Percentiles rank a stretch among this genome's conserved stretches.
Evolutionary conservation across 2,797 vertebrate genomes (phyloP).

Genomic region (Leptatherina wallacei): DNA sequence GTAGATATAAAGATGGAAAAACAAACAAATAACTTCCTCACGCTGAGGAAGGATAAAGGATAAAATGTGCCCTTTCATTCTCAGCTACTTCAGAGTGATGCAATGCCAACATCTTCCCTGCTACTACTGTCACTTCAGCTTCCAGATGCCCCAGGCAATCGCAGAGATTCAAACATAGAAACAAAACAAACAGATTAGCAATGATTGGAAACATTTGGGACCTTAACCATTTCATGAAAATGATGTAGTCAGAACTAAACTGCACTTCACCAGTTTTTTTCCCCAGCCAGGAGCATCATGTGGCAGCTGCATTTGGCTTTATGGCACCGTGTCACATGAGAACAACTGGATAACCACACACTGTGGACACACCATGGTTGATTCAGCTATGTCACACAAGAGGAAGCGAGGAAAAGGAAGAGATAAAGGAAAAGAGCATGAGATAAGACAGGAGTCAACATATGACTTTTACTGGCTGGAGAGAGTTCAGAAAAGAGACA

Average conservation of each 20-base stretch:
- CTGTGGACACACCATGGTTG: no score
- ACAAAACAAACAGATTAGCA: background rate
- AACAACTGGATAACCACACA: no score
- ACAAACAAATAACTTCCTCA: background rate
- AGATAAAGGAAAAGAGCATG: no score
- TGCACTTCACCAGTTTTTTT: no score
- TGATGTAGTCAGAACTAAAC: background rate
- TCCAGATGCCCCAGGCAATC: conserved; percentile 15
- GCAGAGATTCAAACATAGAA: background rate
- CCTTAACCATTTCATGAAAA: background rate
- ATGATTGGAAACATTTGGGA: background rate
- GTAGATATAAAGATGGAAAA: background rate
- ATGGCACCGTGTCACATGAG: no score
- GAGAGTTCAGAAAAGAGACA: no score
- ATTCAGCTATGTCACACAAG: no score
- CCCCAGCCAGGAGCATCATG: no score
- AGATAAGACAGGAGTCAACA: no score
- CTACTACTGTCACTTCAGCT: conserved; percentile 37
- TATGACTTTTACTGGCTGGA: no score
- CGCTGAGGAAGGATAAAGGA: conserved; percentile 10
- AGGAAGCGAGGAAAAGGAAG: no score
- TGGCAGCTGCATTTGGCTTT: no score
- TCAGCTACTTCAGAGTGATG: conserved; percentile 27
- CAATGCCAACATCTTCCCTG: conserved; percentile 35
- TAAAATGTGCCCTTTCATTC: conserved; percentile 34